Evolutionary conservation across 1,140 invertebrate species (phyloP).

Genomic region (Drosophila tsacasi): DNA sequence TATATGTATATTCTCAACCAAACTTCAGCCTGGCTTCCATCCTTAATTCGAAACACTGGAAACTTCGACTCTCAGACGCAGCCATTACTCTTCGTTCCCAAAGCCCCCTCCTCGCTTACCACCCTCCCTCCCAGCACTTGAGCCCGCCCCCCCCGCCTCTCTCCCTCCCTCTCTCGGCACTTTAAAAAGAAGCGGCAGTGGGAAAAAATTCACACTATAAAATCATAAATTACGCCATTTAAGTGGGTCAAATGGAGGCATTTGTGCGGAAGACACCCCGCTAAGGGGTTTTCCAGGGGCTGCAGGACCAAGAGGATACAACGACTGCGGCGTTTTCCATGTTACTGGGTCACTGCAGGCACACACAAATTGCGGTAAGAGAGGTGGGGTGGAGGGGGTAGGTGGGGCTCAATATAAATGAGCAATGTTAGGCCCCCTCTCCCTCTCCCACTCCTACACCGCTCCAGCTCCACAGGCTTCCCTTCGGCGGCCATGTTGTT

Average conservation of each 20-base stretch:
- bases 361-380: slow-evolving; percentile 78
- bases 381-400: fast-evolving
- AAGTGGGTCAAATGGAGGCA: slow-evolving; percentile 84
- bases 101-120: neutral
- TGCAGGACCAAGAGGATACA: slow-evolving; percentile 22
- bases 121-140: slow-evolving; percentile 16
- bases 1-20: neutral
- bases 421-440: slow-evolving; percentile 60
- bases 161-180: slow-evolving; percentile 15
- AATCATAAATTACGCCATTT: slow-evolving; percentile 83
- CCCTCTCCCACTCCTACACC: neutral
- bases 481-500: slow-evolving; percentile 30
- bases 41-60: slow-evolving; percentile 34
- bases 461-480: neutral
- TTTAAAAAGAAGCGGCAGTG: slow-evolving; percentile 53
- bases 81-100: slow-evolving; percentile 42
- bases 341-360: slow-evolving; percentile 84
- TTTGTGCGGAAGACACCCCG: slow-evolving; percentile 82
- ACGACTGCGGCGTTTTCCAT: slow-evolving; percentile 73
- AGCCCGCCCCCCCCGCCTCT: slow-evolving; percentile 3
- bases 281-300: slow-evolving; percentile 60
- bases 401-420: slow-evolving; percentile 69
- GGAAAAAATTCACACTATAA: slow-evolving; percentile 76
- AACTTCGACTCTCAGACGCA: slow-evolving; percentile 49
- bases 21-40: neutral